Evolutionary conservation across 1,140 invertebrate species (phyloP).

Genomic region (Dreissena rostriformis): DNA sequence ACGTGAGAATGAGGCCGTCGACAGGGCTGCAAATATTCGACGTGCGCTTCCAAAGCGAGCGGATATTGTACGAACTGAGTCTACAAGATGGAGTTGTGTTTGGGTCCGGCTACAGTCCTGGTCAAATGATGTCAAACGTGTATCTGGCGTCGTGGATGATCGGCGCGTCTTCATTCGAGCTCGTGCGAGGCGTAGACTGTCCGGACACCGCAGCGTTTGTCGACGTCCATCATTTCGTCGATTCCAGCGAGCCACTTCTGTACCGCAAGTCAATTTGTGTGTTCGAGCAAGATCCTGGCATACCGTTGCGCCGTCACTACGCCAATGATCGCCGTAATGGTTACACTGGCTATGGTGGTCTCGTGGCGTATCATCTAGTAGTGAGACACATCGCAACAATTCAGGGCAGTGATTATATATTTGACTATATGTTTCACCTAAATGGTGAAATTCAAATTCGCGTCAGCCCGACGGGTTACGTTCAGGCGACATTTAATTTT

Average conservation of each 20-base stretch:
- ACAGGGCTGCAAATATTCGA: constrained; percentile 75
- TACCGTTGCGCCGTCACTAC: constrained; percentile 75
- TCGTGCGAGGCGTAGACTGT: constrained; percentile 75
- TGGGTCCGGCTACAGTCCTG: constrained; percentile 73
- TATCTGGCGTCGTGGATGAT: constrained; percentile 72
- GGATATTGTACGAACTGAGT: constrained; percentile 77
- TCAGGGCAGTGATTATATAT: constrained; percentile 78
- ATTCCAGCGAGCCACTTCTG: constrained; percentile 54
- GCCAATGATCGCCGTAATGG: constrained; percentile 46
- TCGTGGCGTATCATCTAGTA: constrained; percentile 71
- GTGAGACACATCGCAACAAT: constrained; percentile 74
- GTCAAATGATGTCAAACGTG: constrained; percentile 60
- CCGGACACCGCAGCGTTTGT: constrained; percentile 72
- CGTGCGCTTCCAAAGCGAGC: constrained; percentile 73
- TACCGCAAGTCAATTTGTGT: constrained; percentile 75
- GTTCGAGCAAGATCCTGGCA: constrained; percentile 73
- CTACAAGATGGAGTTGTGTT: constrained; percentile 76
- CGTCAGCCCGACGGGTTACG: constrained; percentile 73
- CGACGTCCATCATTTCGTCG: constrained; percentile 67
- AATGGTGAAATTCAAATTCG: constrained; percentile 75
- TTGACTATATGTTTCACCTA: constrained; percentile 78
- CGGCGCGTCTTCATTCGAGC: constrained; percentile 70
- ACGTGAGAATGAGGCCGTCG: constrained; percentile 67
- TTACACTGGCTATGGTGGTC: constrained; percentile 68
- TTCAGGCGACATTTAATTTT: constrained; percentile 68